Evolutionary conservation across 2,797 vertebrate genomes (phyloP), one percentile per base, ranked within the genome.

Genomic region (Carcharodon carcharias): DNA sequence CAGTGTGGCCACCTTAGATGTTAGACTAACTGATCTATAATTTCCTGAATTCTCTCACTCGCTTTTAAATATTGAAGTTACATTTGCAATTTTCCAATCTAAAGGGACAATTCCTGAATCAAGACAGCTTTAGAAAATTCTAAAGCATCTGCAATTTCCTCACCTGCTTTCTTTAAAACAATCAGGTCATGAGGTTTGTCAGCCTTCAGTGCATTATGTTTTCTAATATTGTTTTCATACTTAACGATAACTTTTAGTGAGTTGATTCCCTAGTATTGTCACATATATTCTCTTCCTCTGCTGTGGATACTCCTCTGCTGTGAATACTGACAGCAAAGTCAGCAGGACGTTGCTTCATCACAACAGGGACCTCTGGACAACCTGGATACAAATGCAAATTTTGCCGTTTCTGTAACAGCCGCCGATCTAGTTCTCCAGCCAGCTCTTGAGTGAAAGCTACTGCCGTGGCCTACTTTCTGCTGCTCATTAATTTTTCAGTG

Each of bases 401-500:
- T 45, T 7, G 40, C 14, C 35, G 14, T 91, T 58, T 91, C 88
- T 91, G 26, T 91, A 35, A 35, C 50, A 56, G 88, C 14, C 50
- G 31, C 26, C 3, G 88, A 45, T 26, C 40, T 23, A n/a, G 6
- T 67, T 54, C n/a, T 23, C 65, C 40, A 95, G 65, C 21, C n/a
- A 67, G 35, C 40, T 45, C 26, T 94, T 45, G 40, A 45, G 12
- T 95, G 28, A 71, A 4, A 69, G 67, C 21, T 95, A 11, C n/a
- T 92, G 89, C 18, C 6, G 6, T 63, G 89, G 58, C 56, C 89
- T 71, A 54, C 65, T 69, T 95, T 95, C 23, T 71, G 65, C 40
- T 67, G 89, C 8, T 85, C 82, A 50, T 85, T 26, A 92, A 63
- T 58, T 26, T 95, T 95, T 95, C 61, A 95, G 65, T 67, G 63